A percentile compares a stretch with the other conserved stretches of the same genome.
Evolutionary conservation across 2,113 vertebrate genomes (phyloP).

Genomic region (Coregonus clupeaformis): DNA sequence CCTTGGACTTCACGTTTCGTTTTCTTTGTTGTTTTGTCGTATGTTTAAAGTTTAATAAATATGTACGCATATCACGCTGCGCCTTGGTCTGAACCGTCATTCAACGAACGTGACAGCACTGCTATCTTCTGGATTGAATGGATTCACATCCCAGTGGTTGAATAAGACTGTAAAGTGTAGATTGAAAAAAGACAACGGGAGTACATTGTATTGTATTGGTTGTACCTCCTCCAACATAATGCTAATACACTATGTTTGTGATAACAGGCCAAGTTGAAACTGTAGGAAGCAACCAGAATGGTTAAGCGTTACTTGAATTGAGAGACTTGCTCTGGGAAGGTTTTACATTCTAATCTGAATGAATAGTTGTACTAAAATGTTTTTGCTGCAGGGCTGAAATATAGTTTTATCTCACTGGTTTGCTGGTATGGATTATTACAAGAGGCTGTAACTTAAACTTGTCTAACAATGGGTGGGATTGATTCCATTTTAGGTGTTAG

Average conservation of each 20-base stretch:
- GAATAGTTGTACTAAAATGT: background rate
- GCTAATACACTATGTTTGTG: too few species aligned
- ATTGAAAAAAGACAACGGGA: background rate
- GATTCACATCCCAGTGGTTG: background rate
- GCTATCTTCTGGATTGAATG: background rate
- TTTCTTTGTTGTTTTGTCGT: too few species aligned
- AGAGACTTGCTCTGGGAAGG: background rate
- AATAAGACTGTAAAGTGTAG: background rate
- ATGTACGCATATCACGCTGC: too few species aligned
- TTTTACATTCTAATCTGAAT: background rate
- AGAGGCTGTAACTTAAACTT: conserved; percentile 4
- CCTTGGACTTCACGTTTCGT: too few species aligned
- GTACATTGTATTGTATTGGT: background rate
- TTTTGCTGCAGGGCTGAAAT: background rate
- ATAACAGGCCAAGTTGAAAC: too few species aligned
- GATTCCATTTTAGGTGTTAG: background rate
- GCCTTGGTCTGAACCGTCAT: too few species aligned
- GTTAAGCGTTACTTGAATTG: background rate
- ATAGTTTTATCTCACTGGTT: background rate
- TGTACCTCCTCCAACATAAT: too few species aligned
- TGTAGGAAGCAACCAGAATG: background rate
- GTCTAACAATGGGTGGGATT: background rate
- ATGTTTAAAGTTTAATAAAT: too few species aligned
- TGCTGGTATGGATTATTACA: too few species aligned
- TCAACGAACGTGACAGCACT: too few species aligned